Conservation (phyloP, 2,113 vertebrate species). For the Sander lucioperca region DNA sequence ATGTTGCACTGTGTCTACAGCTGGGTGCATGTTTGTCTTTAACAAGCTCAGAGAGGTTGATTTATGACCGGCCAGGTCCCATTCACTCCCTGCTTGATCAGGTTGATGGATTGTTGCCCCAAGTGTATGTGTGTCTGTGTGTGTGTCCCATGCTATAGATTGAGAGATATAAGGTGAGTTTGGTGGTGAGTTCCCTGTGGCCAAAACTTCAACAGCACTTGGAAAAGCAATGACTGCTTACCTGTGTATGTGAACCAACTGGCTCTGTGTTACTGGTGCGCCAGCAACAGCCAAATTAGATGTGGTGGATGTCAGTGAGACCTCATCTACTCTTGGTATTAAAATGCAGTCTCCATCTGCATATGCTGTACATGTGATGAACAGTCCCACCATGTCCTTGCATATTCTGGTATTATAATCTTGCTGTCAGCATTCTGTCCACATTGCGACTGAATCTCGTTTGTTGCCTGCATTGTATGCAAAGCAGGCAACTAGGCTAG, state of each 20-base stretch:
- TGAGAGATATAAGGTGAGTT: conserved; percentile 56
- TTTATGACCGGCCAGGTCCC: conserved; percentile 68
- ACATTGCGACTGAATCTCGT: conserved; percentile 18
- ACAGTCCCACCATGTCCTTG: conserved; percentile 16
- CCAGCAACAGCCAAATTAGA: conserved; percentile 19
- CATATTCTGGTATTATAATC: not conserved
- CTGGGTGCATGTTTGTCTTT: conserved; percentile 57
- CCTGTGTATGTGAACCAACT: not conserved
- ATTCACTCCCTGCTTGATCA: conserved; percentile 72
- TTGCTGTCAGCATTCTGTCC: conserved; percentile 50
- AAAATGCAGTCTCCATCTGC: conserved; percentile 7
- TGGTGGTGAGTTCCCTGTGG: conserved; percentile 27
- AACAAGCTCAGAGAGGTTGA: conserved; percentile 77
- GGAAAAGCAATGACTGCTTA: conserved; percentile 25
- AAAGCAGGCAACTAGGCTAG: conserved; percentile 11
- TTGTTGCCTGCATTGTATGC: conserved; percentile 16
- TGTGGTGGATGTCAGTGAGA: conserved; percentile 8
- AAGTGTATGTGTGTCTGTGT: conserved; percentile 39
- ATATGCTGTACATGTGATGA: conserved; percentile 2
- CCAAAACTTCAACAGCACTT: conserved; percentile 47
- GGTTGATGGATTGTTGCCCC: conserved; percentile 70
- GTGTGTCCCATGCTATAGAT: conserved; percentile 28
- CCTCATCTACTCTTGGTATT: conserved; percentile 11
- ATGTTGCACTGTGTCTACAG: conserved; percentile 12
- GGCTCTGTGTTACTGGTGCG: conserved; percentile 4